These are phyloP conservation scores for Thyatira batis DNA, from an alignment of 2,888 invertebrate genomes.

Conservation along the genomic window DNA sequence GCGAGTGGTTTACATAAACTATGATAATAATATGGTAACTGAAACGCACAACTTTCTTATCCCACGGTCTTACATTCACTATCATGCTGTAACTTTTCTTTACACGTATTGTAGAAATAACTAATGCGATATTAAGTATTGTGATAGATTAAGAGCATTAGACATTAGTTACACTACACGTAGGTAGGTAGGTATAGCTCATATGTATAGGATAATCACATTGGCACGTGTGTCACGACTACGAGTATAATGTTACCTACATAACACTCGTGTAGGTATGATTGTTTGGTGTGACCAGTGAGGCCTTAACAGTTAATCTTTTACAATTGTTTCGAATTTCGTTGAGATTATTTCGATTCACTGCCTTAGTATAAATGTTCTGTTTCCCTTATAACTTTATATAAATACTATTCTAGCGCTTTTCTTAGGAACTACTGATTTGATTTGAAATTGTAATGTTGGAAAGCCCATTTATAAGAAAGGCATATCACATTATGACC, in stretches of 20 bases:
- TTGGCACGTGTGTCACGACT: constrained; percentile 13
- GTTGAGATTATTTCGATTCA: constrained; percentile 12
- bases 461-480: too few species aligned
- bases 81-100: constrained; percentile 12
- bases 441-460: too few species aligned
- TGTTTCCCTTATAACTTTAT: too few species aligned
- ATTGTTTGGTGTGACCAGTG: constrained; percentile 20
- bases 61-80: constrained; percentile 30
- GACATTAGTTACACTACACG: neutral
- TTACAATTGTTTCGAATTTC: constrained; percentile 10
- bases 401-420: too few species aligned
- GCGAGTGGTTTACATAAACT: neutral
- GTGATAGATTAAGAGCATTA: constrained; percentile 7
- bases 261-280: too few species aligned
- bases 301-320: constrained; percentile 32
- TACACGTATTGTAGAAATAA: constrained; percentile 5
- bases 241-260: neutral
- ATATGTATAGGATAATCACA: constrained; percentile 13
- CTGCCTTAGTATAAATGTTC: constrained; percentile 1
- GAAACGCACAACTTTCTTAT: constrained; percentile 26
- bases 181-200: neutral
- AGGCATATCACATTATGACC: too few species aligned
- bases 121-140: constrained; percentile 26
- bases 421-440: too few species aligned
- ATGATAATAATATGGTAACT: neutral